Conservation (phyloP, 2,113 vertebrate species). For the Phrynosoma platyrhinos region DNA sequence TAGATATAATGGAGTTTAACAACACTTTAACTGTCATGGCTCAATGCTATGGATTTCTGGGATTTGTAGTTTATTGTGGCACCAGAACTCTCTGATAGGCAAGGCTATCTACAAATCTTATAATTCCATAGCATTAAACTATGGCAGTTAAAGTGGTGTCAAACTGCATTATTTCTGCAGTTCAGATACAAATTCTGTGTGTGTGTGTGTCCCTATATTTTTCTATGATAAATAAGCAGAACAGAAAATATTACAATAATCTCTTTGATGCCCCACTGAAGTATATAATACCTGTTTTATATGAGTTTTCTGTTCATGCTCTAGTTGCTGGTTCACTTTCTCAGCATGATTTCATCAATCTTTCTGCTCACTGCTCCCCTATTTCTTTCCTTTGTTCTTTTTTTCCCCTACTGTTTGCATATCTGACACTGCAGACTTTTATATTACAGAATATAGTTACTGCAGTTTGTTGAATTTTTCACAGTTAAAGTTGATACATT, state of each 20-base stretch:
- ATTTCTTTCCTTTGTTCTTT: background rate
- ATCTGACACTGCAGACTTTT: constrained; percentile 69
- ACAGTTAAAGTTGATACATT: constrained; percentile 51
- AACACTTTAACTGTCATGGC: too few species aligned
- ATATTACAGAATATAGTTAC: constrained; percentile 70
- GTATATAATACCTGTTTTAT: constrained; percentile 71
- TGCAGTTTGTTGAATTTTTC: constrained; percentile 71
- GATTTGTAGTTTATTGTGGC: too few species aligned
- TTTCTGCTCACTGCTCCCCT: constrained; percentile 67
- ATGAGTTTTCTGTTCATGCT: constrained; percentile 63
- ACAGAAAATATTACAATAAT: constrained; percentile 33
- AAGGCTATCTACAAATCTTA: too few species aligned
- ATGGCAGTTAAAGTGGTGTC: too few species aligned
- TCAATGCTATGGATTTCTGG: too few species aligned
- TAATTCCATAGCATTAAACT: too few species aligned
- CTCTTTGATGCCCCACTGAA: constrained; percentile 38
- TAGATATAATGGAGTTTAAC: too few species aligned
- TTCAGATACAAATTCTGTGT: too few species aligned
- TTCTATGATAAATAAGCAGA: constrained; percentile 16
- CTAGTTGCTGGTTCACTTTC: constrained; percentile 70
- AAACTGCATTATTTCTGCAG: too few species aligned
- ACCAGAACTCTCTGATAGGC: too few species aligned
- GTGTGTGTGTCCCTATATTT: background rate
- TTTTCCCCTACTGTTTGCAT: constrained; percentile 55
- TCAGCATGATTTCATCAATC: constrained; percentile 69